Evolutionary conservation across 2,113 vertebrate genomes (phyloP).

Genomic region (Muntiacus reevesi): DNA sequence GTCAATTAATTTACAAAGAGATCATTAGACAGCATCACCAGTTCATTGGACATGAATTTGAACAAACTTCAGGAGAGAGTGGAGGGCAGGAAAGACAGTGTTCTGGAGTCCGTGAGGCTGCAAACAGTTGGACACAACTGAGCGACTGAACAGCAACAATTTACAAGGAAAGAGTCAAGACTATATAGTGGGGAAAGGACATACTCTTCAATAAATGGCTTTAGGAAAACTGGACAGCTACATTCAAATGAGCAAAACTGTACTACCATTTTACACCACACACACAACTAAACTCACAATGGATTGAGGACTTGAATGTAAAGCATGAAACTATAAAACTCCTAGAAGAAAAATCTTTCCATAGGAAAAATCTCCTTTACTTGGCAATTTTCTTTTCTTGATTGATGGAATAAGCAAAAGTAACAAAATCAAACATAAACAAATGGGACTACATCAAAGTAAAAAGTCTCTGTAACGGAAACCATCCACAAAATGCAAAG

Average conservation of each 20-base stretch:
- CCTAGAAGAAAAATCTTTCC: neutral
- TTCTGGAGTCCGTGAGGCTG: neutral
- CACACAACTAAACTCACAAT: neutral
- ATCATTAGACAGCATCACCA: neutral
- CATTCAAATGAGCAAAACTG: neutral
- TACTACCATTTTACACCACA: neutral
- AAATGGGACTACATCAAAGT: neutral
- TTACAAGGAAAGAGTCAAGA: neutral
- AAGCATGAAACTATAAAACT: neutral
- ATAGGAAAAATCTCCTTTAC: neutral
- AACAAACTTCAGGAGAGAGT: neutral
- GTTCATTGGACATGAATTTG: neutral
- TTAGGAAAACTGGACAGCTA: neutral
- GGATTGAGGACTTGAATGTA: neutral
- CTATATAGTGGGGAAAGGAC: neutral
- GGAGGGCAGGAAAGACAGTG: rapidly evolving
- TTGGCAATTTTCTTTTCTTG: neutral
- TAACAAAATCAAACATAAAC: neutral
- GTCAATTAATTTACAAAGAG: neutral
- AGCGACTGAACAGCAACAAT: neutral
- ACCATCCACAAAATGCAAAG: neutral
- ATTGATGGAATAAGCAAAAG: neutral
- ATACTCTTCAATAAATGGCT: neutral
- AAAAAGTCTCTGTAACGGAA: neutral
- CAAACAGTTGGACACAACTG: neutral